These are phyloP conservation scores for Palythoa grandiflora DNA, from an alignment of 92 coral and sea anemone genomes.

Conservation along the genomic window DNA sequence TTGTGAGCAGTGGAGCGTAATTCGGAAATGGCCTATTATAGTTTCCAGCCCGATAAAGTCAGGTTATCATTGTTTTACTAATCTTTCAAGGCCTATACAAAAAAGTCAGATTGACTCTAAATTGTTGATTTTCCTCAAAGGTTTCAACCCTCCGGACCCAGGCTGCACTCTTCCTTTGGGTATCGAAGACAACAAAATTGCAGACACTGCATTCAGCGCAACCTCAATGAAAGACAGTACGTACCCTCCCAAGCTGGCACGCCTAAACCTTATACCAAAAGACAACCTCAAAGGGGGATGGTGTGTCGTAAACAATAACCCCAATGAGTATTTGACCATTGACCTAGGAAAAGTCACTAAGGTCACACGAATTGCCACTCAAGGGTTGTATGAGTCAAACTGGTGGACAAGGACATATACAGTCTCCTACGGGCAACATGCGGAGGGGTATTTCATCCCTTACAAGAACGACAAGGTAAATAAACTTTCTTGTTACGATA, in stretches of 20 bases:
- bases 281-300: constrained; percentile 4
- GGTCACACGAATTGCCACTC: constrained; percentile 34
- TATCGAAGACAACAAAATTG: constrained; percentile 10
- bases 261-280: not conserved
- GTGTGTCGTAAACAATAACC: constrained; percentile 20
- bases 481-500: too few species aligned
- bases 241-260: constrained; percentile 3
- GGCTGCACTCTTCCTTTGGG: constrained; percentile 39
- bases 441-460: constrained; percentile 4
- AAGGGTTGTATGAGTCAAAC: not conserved
- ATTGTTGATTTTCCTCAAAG: not conserved
- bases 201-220: constrained; percentile 29
- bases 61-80: too few species aligned
- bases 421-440: constrained; percentile 1
- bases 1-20: too few species aligned
- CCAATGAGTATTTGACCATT: constrained; percentile 24
- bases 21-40: too few species aligned
- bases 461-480: constrained; percentile 20
- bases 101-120: too few species aligned
- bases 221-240: not conserved
- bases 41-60: too few species aligned
- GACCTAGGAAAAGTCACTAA: constrained; percentile 28
- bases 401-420: constrained; percentile 21
- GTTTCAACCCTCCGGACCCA: constrained; percentile 24
- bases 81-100: too few species aligned